Evolutionary conservation across 2,888 invertebrate genomes (phyloP).

Genomic region (Boloria selene): DNA sequence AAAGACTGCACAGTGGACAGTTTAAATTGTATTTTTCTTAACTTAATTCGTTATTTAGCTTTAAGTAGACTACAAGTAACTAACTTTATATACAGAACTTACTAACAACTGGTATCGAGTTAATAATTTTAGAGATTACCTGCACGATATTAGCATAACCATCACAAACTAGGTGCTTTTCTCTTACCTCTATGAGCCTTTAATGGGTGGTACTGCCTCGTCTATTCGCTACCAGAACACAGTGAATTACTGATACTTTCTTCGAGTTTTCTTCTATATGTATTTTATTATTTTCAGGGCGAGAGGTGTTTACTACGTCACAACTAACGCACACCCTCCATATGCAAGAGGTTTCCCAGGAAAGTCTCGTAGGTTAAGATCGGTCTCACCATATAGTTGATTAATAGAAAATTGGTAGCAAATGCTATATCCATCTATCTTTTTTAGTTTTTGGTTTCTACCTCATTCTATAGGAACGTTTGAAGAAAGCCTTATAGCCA

Average conservation of each 20-base stretch:
- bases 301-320: conserved; percentile 93
- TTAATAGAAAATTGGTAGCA: conserved; percentile 29
- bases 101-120: too few relatives aligned
- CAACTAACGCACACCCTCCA: conserved; percentile 91
- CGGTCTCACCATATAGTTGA: conserved; percentile 67
- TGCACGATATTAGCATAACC: too few relatives aligned
- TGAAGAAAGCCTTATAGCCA: not conserved
- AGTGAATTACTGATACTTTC: not conserved
- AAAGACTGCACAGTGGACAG: too few relatives aligned
- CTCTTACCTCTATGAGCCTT: too few relatives aligned
- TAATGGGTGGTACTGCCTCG: too few relatives aligned
- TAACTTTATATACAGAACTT: too few relatives aligned
- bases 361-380: conserved; percentile 74
- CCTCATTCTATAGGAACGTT: conserved; percentile 12
- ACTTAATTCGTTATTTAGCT: too few relatives aligned
- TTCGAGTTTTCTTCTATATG: not conserved
- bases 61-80: too few relatives aligned
- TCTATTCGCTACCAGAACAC: not conserved
- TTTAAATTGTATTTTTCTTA: too few relatives aligned
- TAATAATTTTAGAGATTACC: too few relatives aligned
- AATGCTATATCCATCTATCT: not conserved
- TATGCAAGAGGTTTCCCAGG: conserved; percentile 92
- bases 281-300: conserved; percentile 80
- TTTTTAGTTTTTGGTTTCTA: conserved; percentile 26
- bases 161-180: too few relatives aligned